Conservation (phyloP, 1,140 invertebrate genomes). For the Heliconius nattereri region DNA sequence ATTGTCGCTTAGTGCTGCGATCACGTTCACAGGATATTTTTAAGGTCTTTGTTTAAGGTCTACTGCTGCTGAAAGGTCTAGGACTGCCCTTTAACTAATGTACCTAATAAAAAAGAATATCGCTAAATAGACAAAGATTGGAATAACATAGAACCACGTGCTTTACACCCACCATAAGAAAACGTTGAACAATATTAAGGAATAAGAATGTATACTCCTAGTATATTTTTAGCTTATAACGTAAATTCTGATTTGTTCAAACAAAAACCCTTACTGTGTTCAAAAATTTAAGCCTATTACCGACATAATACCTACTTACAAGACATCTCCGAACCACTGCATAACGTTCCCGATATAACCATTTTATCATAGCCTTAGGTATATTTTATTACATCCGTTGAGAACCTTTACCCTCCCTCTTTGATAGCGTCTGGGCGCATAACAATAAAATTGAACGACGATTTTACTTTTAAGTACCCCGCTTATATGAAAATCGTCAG, state of each 20-base stretch:
- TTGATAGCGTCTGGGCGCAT: conserved; percentile 9
- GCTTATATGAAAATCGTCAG: not conserved
- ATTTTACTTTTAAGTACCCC: not conserved
- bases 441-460: conserved; percentile 20
- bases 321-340: not conserved
- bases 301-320: not conserved
- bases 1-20: not conserved
- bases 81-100: too few species aligned
- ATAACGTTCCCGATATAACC: not conserved
- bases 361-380: not conserved
- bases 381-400: conserved; percentile 7
- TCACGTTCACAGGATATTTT: not conserved
- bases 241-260: not conserved
- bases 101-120: too few species aligned
- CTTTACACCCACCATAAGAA: too few species aligned
- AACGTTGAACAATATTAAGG: too few species aligned
- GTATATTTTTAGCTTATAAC: too few species aligned
- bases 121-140: too few species aligned
- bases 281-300: not conserved
- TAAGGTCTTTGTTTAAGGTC: too few species aligned
- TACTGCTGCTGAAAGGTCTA: too few species aligned
- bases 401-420: conserved; percentile 17
- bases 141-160: too few species aligned
- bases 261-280: not conserved
- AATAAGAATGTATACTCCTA: too few species aligned